phyloP scores from a whole-genome alignment of 2,888 invertebrate genomes.

The Heliconius charithonia region DNA sequence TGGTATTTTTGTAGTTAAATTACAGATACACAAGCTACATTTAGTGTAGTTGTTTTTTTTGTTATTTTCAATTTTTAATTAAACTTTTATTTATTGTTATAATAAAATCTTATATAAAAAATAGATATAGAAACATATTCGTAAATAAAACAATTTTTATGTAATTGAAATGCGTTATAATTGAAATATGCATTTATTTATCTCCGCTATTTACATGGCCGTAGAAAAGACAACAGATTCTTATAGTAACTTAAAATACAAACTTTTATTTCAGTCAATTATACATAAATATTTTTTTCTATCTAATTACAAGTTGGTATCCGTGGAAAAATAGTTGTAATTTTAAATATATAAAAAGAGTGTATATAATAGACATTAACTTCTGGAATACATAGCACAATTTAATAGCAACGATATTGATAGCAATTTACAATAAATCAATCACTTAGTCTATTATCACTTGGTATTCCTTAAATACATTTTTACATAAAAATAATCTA shows the following conservation, averaged over 20 bases:
- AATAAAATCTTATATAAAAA: neutral
- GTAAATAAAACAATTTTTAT: neutral
- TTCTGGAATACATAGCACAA: slow-evolving; percentile 70
- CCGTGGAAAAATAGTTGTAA: slow-evolving; percentile 75
- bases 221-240: slow-evolving; percentile 77
- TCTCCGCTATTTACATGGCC: slow-evolving; percentile 79
- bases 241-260: slow-evolving; percentile 78
- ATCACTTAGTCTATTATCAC: slow-evolving; percentile 82
- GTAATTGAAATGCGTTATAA: slow-evolving; percentile 38
- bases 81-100: neutral
- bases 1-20: neutral
- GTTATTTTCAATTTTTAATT: neutral
- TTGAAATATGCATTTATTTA: slow-evolving; percentile 68
- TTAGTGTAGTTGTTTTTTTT: neutral
- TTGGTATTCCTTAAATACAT: slow-evolving; percentile 74
- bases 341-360: slow-evolving; percentile 49
- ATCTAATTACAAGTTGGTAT: slow-evolving; percentile 62
- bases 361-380: slow-evolving; percentile 54
- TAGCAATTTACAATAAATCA: slow-evolving; percentile 62
- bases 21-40: neutral
- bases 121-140: neutral
- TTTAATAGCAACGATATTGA: slow-evolving; percentile 66
- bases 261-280: slow-evolving; percentile 76
- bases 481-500: slow-evolving; percentile 59
- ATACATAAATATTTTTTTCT: slow-evolving; percentile 60